Evolutionary conservation across 1,140 invertebrate genomes (phyloP).

Genomic region (Sipha flava): DNA sequence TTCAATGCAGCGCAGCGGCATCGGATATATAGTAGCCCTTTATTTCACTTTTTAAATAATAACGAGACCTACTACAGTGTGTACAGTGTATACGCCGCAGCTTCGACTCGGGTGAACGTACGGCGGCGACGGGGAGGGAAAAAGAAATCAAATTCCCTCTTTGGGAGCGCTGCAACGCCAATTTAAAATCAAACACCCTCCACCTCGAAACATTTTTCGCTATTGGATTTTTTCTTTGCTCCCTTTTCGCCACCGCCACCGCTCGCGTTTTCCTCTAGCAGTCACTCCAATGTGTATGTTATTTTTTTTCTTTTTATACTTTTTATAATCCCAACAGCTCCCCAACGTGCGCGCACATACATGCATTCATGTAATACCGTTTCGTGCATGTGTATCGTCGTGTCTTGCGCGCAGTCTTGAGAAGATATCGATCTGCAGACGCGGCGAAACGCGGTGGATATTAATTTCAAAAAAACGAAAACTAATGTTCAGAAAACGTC

Average conservation of each 20-base stretch:
- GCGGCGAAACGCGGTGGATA: not conserved
- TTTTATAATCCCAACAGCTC: constrained; percentile 18
- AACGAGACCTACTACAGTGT: not conserved
- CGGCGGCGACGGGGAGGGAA: not conserved
- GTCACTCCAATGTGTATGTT: not conserved
- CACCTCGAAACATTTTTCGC: constrained; percentile 7
- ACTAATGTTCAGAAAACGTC: constrained; percentile 11
- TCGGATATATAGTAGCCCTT: not conserved
- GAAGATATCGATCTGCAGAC: constrained; percentile 26
- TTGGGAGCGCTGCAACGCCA: not conserved
- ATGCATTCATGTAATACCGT: not conserved
- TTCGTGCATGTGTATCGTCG: not conserved
- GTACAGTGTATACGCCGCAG: not conserved
- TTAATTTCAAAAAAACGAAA: constrained; percentile 26
- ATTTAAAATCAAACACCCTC: constrained; percentile 31
- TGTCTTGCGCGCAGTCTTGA: not conserved
- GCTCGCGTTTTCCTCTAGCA: not conserved
- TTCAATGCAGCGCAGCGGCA: constrained; percentile 3
- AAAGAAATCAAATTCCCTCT: constrained; percentile 30
- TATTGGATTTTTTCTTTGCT: constrained; percentile 19
- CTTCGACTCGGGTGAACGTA: too few species aligned
- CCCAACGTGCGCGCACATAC: not conserved
- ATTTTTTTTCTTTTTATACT: not conserved
- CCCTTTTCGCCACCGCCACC: not conserved
- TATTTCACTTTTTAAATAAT: constrained; percentile 32